Evolutionary conservation across 2,888 invertebrate genomes (phyloP).

Genomic region (Aphodius sticticus): DNA sequence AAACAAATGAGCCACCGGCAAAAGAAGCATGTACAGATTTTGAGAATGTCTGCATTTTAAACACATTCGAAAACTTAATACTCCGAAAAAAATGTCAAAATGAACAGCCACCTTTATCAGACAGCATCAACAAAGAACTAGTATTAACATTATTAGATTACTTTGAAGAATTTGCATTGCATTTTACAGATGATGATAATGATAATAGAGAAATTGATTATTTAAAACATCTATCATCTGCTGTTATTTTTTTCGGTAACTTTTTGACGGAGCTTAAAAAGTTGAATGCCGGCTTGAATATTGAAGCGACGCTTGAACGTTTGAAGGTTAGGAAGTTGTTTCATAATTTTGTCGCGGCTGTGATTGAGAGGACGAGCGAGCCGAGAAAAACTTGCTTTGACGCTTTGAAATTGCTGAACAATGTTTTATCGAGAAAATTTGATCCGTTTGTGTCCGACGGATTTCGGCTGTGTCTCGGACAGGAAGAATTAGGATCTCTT

Average conservation of each 20-base stretch:
- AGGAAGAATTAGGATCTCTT: slow-evolving; percentile 37
- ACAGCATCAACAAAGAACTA: slow-evolving; percentile 9
- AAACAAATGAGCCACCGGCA: slow-evolving; percentile 13
- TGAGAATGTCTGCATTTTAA: slow-evolving; percentile 49
- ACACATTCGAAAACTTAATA: slow-evolving; percentile 46
- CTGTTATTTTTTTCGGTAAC: slow-evolving; percentile 13
- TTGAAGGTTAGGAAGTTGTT: neutral
- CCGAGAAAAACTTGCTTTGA: slow-evolving; percentile 11
- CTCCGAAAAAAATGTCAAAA: neutral
- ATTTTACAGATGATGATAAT: neutral
- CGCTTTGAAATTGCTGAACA: slow-evolving; percentile 37
- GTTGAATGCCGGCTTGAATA: neutral
- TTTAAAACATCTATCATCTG: neutral
- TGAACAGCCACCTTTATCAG: neutral
- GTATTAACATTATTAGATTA: neutral
- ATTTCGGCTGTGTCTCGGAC: slow-evolving; percentile 27
- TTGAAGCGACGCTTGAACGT: neutral
- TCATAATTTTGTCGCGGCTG: neutral
- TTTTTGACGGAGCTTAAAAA: neutral
- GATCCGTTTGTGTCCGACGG: slow-evolving; percentile 29
- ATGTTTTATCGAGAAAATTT: slow-evolving; percentile 37
- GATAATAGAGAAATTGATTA: neutral
- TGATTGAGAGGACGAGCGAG: neutral
- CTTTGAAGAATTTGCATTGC: neutral
- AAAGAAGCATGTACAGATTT: slow-evolving; percentile 40